phyloP scores from a whole-genome alignment of 2,888 invertebrate species.

The Odontomyia ornata region DNA sequence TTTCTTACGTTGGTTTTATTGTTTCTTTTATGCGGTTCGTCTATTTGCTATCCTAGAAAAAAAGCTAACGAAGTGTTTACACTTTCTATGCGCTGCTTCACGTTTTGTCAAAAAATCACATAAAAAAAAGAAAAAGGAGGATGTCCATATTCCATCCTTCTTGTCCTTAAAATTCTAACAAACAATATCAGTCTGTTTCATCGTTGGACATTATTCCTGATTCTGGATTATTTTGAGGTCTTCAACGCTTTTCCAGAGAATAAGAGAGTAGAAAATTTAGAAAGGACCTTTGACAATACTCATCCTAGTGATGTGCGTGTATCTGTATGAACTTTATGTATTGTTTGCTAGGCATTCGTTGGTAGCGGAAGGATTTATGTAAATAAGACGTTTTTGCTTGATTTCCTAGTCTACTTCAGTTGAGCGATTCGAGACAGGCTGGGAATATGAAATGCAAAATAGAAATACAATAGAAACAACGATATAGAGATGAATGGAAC shows the following conservation, averaged over 20 bases:
- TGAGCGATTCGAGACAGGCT: neutral
- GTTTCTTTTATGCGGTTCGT: neutral
- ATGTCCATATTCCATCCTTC: neutral
- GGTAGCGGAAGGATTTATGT: constrained; percentile 41
- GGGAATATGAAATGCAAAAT: constrained; percentile 7
- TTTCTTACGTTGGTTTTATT: neutral
- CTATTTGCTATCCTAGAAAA: constrained; percentile 1
- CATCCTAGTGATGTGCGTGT: neutral
- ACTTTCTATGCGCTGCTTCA: constrained; percentile 8
- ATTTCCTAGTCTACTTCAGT: neutral
- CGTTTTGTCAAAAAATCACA: constrained; percentile 26
- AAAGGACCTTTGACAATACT: constrained; percentile 11
- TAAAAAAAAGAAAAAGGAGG: neutral
- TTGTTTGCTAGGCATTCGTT: constrained; percentile 27
- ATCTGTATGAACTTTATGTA: neutral
- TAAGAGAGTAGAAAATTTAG: neutral
- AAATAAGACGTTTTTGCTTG: constrained; percentile 34
- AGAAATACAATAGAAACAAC: neutral
- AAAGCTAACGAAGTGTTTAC: constrained; percentile 39
- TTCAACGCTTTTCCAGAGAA: constrained; percentile 5
- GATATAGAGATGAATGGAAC: neutral
- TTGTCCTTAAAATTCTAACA: neutral
- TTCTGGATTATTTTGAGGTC: too few relatives aligned
- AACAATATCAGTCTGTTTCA: neutral
- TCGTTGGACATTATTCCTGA: neutral